These are phyloP conservation scores for Patiria pectinifera DNA, from an alignment of 53 echinoderm and acorn worm species.

Conservation along the genomic window DNA sequence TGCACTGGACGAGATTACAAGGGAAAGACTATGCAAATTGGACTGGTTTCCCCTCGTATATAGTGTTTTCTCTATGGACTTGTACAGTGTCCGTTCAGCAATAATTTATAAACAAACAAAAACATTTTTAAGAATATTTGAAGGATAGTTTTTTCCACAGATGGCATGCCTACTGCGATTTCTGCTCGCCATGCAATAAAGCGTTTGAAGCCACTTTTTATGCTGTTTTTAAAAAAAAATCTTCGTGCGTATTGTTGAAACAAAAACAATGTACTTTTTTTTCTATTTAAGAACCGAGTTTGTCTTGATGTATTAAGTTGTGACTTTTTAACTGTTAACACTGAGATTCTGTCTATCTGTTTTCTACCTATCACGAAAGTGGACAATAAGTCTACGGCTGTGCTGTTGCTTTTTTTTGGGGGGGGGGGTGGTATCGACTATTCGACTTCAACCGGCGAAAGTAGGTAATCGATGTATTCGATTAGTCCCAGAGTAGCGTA, in stretches of 20 bases:
- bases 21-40: conserved; percentile 42
- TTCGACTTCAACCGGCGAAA: background rate
- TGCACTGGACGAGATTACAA: background rate
- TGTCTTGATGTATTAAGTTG: background rate
- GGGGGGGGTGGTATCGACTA: background rate
- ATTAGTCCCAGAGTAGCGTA: background rate
- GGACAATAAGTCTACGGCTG: background rate
- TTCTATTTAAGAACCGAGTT: background rate
- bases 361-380: background rate
- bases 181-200: conserved; percentile 31
- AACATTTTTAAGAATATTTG: conserved; percentile 8
- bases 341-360: background rate
- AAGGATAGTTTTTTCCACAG: conserved; percentile 34
- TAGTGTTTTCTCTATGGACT: conserved; percentile 14
- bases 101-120: conserved; percentile 47
- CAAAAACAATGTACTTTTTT: conserved; percentile 8
- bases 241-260: background rate
- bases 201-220: background rate
- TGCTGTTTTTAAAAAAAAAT: background rate
- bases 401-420: background rate
- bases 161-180: conserved; percentile 11
- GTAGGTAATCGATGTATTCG: background rate
- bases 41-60: background rate
- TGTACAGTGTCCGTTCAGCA: conserved; percentile 51
- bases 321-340: background rate